Base-by-base conservation (phyloP, 2,113 vertebrate species). In the Hemichromis elongatus region DNA sequence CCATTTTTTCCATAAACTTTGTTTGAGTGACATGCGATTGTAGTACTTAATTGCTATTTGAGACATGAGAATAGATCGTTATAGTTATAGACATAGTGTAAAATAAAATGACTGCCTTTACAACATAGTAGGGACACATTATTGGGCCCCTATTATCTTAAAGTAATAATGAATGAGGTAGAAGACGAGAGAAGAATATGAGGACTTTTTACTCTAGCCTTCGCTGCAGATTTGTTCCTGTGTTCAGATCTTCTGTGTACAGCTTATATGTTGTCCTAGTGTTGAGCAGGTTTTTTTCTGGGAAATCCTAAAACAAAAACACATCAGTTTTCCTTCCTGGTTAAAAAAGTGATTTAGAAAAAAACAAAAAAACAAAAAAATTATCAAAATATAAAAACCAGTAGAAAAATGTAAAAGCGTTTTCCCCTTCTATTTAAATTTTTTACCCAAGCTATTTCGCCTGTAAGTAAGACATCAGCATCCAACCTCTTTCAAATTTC, bases 51-150 rank as follows among this genome's bases (percentile, higher is more conserved):
- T 61, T 61, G 79, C 70, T 68, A 83, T 80, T 55, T 57, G 75
- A 83, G 45, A 83, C 54, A 63, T 37, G 68, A 83, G 19, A 82
- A 50, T 82, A 37, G n/a, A 33, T 73, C 77, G 63, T 77, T 30
- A 77, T 19, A 79, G 47, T 33, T 78, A 21, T 21, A 86, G 70
- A 82, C 26, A 42, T 85, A 84, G 26, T 70, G 37, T 19, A 86
- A 81, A 90, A 79, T 57, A 86, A 89, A 82, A 81, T n/a, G 35
- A 18, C 54, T 56, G 13, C 7, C 33, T 90, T 88, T 77, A 55
- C 73, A 75, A 53, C 45, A 80, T 3, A 63, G 33, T 21, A 63
- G 7, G 33, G 61, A 11, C 61, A 21, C 33, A 66, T 37, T 37
- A 66, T 66, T 66, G 37, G 61, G 19, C 19, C 19, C 61, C 13